Percentiles rank a stretch among this genome's conserved stretches.
Conservation (phyloP, 2,113 vertebrate genomes). For the Hiodon tergisus region DNA sequence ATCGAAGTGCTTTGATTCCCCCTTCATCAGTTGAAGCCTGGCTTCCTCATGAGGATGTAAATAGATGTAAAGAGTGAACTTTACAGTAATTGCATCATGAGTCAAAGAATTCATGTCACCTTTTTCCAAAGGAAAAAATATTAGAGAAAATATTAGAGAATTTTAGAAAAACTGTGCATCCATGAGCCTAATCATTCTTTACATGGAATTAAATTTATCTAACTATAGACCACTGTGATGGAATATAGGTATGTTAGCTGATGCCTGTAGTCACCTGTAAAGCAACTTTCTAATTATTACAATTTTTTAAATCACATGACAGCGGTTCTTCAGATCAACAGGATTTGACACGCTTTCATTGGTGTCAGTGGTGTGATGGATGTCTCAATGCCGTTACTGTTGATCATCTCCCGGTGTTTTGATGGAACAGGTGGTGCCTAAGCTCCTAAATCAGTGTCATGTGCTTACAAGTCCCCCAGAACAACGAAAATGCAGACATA, state of each 20-base stretch:
- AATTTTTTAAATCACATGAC: not conserved
- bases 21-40: not conserved
- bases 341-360: slow-evolving; percentile 23
- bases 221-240: too few relatives aligned
- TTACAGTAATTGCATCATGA: too few relatives aligned
- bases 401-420: slow-evolving; percentile 15
- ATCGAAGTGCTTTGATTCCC: not conserved
- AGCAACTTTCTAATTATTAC: not conserved
- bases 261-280: not conserved
- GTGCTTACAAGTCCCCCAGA: not conserved
- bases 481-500: not conserved
- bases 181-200: too few relatives aligned
- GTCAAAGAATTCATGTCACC: not conserved
- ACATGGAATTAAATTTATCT: too few relatives aligned
- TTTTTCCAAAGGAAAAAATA: too few relatives aligned
- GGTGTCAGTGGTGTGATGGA: slow-evolving; percentile 17
- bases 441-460: not conserved
- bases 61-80: not conserved
- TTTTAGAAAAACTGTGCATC: too few relatives aligned
- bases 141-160: too few relatives aligned
- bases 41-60: not conserved
- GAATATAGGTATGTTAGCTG: too few relatives aligned
- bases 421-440: not conserved
- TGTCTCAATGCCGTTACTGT: slow-evolving; percentile 11
- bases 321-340: slow-evolving; percentile 19